phyloP scores from a whole-genome alignment of 2,888 invertebrate species.

The Troglohyphantes excavatus region DNA sequence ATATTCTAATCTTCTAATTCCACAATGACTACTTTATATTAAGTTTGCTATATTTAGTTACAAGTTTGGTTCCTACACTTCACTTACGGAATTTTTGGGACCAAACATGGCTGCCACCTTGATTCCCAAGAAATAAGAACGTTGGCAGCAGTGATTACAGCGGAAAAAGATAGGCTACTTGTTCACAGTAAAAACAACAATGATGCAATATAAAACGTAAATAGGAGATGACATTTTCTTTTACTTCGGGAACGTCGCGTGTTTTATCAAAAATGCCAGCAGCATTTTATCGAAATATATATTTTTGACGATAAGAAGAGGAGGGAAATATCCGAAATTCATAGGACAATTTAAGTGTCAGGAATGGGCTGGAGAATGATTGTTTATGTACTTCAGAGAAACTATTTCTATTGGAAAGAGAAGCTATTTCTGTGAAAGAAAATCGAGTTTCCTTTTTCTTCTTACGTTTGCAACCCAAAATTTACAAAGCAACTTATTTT shows the following conservation, averaged over 20 bases:
- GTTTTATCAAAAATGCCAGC: conserved; percentile 22
- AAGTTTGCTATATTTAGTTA: no score
- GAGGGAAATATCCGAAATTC: background rate
- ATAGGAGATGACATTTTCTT: background rate
- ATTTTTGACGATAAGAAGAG: background rate
- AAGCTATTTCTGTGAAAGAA: no score
- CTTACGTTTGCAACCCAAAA: no score
- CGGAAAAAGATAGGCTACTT: background rate
- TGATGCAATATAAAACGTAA: background rate
- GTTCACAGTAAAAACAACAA: background rate
- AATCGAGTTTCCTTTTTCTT: no score
- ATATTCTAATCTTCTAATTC: no score
- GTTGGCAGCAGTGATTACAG: background rate
- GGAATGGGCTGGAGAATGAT: no score
- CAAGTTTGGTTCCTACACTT: no score
- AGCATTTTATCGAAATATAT: conserved; percentile 20
- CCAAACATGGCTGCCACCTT: background rate
- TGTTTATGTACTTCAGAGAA: no score
- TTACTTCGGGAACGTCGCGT: background rate
- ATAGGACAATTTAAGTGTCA: background rate
- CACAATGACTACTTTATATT: no score
- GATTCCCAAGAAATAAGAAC: background rate
- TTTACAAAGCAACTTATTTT: no score
- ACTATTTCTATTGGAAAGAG: no score
- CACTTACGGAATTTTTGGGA: background rate